phyloP scores from a whole-genome alignment of 2,888 invertebrate genomes.

The Orthonychiurus folsomi region DNA sequence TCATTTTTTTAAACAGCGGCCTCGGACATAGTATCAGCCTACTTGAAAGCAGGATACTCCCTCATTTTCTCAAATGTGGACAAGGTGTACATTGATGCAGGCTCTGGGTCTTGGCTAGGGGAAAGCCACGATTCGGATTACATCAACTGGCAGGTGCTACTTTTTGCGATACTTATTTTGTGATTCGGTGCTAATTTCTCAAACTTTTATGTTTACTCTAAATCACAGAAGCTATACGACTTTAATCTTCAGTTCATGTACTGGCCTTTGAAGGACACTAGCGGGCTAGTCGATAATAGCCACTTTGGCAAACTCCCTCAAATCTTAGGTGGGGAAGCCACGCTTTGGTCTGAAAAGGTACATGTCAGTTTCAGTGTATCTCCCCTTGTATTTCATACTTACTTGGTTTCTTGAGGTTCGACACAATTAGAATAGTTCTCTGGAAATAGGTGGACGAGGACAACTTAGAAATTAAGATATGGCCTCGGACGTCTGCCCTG shows the following conservation, averaged over 20 bases:
- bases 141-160: conserved; percentile 11
- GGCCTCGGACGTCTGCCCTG: conserved; percentile 72
- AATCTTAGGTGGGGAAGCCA: conserved; percentile 66
- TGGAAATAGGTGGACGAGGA: conserved; percentile 3
- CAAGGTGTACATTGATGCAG: conserved; percentile 1
- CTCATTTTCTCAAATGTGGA: conserved; percentile 3
- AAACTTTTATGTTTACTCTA: neutral
- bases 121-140: neutral
- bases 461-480: conserved; percentile 55
- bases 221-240: conserved; percentile 1
- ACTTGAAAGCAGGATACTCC: neutral
- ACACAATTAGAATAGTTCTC: too few species aligned
- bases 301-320: conserved; percentile 17
- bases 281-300: neutral
- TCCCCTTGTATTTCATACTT: neutral
- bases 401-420: too few species aligned
- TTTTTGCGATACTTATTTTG: neutral
- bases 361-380: neutral
- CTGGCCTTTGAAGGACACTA: neutral
- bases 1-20: too few species aligned
- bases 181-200: too few species aligned
- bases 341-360: conserved; percentile 76
- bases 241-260: neutral
- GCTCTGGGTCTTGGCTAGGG: conserved; percentile 7
- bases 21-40: too few species aligned